Evolutionary conservation across 2,113 vertebrate genomes (phyloP).

Genomic region (Passer domesticus): DNA sequence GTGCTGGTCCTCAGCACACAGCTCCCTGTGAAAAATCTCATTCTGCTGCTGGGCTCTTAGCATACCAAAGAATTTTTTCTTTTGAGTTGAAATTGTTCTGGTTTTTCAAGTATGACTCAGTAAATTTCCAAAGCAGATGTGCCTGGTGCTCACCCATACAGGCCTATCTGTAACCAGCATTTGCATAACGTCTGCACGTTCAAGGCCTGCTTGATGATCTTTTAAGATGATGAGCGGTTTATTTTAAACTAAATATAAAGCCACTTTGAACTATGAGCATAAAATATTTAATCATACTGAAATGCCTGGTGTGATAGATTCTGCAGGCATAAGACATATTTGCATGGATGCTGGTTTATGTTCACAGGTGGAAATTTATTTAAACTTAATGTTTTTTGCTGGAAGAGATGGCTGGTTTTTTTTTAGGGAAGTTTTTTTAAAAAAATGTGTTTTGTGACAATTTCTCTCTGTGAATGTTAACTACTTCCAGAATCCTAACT

Average conservation of each 20-base stretch:
- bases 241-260: constrained; percentile 1
- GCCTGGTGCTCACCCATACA: background rate
- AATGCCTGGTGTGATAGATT: background rate
- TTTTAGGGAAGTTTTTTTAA: background rate
- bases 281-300: background rate
- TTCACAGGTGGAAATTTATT: background rate
- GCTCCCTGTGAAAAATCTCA: background rate
- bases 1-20: background rate
- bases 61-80: background rate
- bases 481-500: background rate
- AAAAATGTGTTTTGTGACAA: background rate
- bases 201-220: background rate
- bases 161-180: background rate
- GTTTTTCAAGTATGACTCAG: background rate
- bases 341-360: background rate
- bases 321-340: background rate
- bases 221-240: background rate
- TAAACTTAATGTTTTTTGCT: background rate
- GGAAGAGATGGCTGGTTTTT: background rate
- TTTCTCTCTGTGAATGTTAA: background rate
- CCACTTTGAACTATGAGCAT: background rate
- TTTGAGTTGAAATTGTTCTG: background rate
- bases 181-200: background rate
- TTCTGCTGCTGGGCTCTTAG: background rate
- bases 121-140: background rate